A percentile compares a stretch with the other conserved stretches of the same genome.
These are phyloP conservation scores for Sycophaga agraensis DNA, from an alignment of 1,140 invertebrate species.

Conservation along the genomic window DNA sequence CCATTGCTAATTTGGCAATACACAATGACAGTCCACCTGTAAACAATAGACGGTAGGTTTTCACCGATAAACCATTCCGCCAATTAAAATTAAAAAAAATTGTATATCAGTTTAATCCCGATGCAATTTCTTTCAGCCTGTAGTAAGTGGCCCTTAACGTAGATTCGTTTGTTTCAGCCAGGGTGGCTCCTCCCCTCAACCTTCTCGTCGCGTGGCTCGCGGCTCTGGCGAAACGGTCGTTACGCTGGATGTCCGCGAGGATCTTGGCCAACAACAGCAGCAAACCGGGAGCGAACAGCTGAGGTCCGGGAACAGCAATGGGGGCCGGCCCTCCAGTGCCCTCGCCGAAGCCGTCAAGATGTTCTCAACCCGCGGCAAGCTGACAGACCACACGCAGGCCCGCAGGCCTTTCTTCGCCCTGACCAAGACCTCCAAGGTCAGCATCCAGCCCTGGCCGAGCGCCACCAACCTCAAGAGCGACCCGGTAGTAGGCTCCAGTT, in stretches of 20 bases:
- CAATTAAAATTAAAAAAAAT: neutral
- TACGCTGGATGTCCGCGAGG: slow-evolving; percentile 46
- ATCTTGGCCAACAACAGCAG: neutral
- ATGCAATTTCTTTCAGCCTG: neutral
- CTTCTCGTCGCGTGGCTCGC: slow-evolving; percentile 42
- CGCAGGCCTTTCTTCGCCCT: slow-evolving; percentile 44
- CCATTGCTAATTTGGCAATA: slow-evolving; percentile 41
- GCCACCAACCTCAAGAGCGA: slow-evolving; percentile 40
- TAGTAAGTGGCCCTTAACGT: slow-evolving; percentile 36
- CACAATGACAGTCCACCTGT: slow-evolving; percentile 41
- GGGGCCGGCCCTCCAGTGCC: slow-evolving; percentile 34
- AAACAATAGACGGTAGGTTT: slow-evolving; percentile 45
- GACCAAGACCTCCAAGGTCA: slow-evolving; percentile 35
- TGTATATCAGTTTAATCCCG: neutral
- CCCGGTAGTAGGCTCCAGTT: neutral
- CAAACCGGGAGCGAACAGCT: neutral
- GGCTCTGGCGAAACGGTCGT: slow-evolving; percentile 49
- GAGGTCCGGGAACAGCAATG: slow-evolving; percentile 23
- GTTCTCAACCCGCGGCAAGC: slow-evolving; percentile 35
- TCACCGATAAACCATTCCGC: neutral
- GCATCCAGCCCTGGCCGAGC: slow-evolving; percentile 48
- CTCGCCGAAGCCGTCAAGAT: slow-evolving; percentile 43
- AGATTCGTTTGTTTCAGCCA: slow-evolving; percentile 55
- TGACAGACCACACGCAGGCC: slow-evolving; percentile 31
- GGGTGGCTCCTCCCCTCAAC: slow-evolving; percentile 47